A percentile compares a stretch with the other conserved stretches of the same genome.
Conservation (phyloP, 2,888 invertebrate species). For the Lasioglossum pauxillum region DNA sequence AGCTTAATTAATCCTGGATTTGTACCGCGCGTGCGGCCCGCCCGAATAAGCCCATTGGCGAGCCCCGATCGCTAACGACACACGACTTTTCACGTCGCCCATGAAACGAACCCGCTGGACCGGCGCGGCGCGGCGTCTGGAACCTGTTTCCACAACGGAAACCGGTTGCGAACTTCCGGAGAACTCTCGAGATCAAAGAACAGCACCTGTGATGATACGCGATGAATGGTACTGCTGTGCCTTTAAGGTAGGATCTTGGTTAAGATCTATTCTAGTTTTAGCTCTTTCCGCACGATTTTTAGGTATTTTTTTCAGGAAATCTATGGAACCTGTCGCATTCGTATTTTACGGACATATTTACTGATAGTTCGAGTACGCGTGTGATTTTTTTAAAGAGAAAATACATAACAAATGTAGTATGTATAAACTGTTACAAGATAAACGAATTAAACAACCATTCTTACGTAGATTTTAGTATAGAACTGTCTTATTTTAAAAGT, state of each 20-base stretch:
- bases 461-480: too few species aligned
- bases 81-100: constrained; percentile 24
- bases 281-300: not conserved
- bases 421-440: too few species aligned
- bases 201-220: not conserved
- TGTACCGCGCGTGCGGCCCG: constrained; percentile 13
- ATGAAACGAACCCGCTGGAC: not conserved
- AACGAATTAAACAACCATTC: too few species aligned
- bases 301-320: not conserved
- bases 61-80: constrained; percentile 23
- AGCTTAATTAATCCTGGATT: constrained; percentile 47
- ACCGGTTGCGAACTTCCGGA: not conserved
- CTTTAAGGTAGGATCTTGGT: not conserved
- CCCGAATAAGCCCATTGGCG: constrained; percentile 9
- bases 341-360: not conserved
- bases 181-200: not conserved
- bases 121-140: not conserved
- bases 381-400: too few species aligned
- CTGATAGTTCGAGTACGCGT: not conserved
- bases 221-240: not conserved
- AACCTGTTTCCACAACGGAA: constrained; percentile 2
- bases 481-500: too few species aligned
- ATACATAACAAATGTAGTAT: too few species aligned
- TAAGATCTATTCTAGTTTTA: not conserved
- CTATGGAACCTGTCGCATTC: not conserved